Evolutionary conservation across 2,797 vertebrate species (phyloP).

Genomic region (Tolypeutes matacus): DNA sequence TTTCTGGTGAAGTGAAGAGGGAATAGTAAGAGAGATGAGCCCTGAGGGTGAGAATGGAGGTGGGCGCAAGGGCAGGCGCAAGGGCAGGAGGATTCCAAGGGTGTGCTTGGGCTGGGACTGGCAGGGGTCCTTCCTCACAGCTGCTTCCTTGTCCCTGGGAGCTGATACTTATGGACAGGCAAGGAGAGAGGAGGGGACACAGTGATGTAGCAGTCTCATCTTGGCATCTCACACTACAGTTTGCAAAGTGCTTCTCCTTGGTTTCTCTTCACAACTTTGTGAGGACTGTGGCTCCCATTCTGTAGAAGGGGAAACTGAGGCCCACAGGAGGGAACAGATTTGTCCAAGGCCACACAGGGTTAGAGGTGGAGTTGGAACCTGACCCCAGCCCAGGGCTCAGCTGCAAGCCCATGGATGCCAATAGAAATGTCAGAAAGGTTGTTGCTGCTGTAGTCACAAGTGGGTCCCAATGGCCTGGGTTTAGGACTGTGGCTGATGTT

Average conservation of each 20-base stretch:
- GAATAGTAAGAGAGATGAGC: background rate
- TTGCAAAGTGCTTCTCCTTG: background rate
- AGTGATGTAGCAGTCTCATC: background rate
- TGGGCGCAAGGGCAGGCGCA: rapidly evolving
- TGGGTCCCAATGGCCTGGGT: background rate
- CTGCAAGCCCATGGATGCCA: background rate
- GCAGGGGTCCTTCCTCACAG: background rate
- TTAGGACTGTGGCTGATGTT: background rate
- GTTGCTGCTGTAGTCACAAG: background rate
- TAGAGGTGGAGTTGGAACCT: background rate
- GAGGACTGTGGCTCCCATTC: background rate
- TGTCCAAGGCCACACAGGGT: background rate
- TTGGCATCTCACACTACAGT: background rate
- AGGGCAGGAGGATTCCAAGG: background rate
- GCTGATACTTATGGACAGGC: background rate
- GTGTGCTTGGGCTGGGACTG: background rate
- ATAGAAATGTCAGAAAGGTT: background rate
- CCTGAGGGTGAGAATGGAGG: background rate
- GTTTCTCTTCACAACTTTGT: background rate
- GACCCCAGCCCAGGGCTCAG: background rate
- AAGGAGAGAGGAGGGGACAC: background rate
- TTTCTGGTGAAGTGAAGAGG: background rate
- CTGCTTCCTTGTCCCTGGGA: background rate
- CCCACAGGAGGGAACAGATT: background rate
- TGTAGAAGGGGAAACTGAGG: background rate